Base-by-base conservation (phyloP, 2,113 vertebrate species). In the Delphinus delphis region DNA sequence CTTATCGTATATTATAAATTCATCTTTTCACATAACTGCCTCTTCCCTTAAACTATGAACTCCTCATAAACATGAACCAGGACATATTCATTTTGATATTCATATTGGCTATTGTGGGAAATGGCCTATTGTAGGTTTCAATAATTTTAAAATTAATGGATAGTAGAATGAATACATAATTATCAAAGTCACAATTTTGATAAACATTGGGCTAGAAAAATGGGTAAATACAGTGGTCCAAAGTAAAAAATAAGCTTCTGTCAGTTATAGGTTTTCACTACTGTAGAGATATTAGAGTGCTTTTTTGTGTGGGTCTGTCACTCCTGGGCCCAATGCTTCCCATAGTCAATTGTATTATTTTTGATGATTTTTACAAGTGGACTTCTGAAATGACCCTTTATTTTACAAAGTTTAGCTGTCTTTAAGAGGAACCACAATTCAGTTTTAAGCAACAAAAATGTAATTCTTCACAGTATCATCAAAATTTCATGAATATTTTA, bases 401-500 rank as follows among this genome's bases (percentile, higher is more conserved):
- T 53, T 81, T 91, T 58, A 92, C 6, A 95, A 94, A 95, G 58
- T 33, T 36, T 83, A 50, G 33, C 86, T 77, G 44, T n/a, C 85
- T 88, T 82, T 50, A 81, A 67, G 68, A 83, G 36, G 31, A 94
- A 47, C 44, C 33, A 68, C 11, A 26, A 74, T 74, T 94, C 36
- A 36, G 11, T 87, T 91, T 91, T 36, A 86, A 38, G 77, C 7
- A 70, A 87, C 68, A 82, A 92, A 76, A 62, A 23, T 62, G 23
- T 21, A 7, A 74, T 81, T 94, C 63, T 71, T 70, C 79, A 71
- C 26, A 62, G 21, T 60, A 70, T 83, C 62, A 88, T 74, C 50
- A 92, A 88, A 68, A 38, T 83, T 77, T 92, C 33, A 62, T 60
- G 41, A 88, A 53, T 82, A 76, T 68, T 76, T 95, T 83, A 92